Base-by-base conservation (phyloP, 2,888 invertebrate species). In the Hylaea fasciaria region DNA sequence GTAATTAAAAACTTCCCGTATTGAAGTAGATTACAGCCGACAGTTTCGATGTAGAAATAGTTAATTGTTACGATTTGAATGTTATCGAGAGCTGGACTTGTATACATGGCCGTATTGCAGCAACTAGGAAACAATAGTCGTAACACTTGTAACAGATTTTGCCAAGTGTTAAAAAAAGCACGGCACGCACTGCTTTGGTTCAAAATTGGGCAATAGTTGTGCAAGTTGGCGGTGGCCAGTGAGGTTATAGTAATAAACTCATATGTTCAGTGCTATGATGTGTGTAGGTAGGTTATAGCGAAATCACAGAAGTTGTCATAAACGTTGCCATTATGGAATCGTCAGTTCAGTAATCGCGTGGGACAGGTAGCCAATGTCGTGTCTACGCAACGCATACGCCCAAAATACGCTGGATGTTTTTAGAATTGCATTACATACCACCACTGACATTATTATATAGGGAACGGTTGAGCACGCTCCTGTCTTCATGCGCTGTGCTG, bases 181-280 rank as follows among this genome's bases (percentile, higher is more conserved):
- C 68, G 72, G 73, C 77, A 81, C 78, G 81, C 78, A 76, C 78
- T 54, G 45, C 53, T 54, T 57, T 65, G 49, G 63, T 64, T 64
- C 57, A 63, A 59, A 55, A 73, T 85, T 84, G 76, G 77, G 68
- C 73, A 85, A 83, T 70, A 72, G 76, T 87, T 87, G 81, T 74
- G 85, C 74, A 86, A 87, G 74, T 57, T 62, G 66, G 68, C 76
- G 81, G 83, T 82, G 85, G 85, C 75, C 83, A 81, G 80, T 65
- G 67, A 66, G 66, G 64, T 32, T 9, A 7, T 10, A 32, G 32
- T 9, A 8, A 32, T 32, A 32, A 32, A 32, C 32, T 32, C 32
- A 9, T 32, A 9, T 32, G 7, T 32, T 32, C 9, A 22, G 3
- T 22, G 22, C 9, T 7, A 8, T 65, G 67, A 66, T 65, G 64